Evolutionary conservation across 1,140 invertebrate genomes (phyloP).

Genomic region (Drosophila yakuba): DNA sequence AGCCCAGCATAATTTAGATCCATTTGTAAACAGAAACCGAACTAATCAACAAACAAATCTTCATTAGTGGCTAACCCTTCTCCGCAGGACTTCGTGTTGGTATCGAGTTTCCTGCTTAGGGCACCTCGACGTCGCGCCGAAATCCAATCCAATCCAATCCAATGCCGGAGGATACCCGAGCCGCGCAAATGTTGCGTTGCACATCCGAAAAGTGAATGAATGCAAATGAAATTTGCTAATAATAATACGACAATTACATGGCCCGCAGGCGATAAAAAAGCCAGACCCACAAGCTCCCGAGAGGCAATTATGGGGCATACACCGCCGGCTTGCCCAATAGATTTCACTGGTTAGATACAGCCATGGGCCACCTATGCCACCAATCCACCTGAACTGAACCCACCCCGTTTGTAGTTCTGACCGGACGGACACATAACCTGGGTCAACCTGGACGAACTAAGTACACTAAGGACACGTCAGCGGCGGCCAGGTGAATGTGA

Average conservation of each 20-base stretch:
- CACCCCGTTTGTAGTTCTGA: not conserved
- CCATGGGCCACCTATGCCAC: not conserved
- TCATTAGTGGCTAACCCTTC: not conserved
- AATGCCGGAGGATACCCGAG: conserved; percentile 1
- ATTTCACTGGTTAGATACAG: conserved; percentile 32
- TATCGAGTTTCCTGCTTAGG: conserved; percentile 1
- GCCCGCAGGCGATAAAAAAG: conserved; percentile 21
- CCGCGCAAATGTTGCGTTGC: conserved; percentile 22
- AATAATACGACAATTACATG: conserved; percentile 45
- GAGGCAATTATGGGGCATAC: conserved; percentile 37
- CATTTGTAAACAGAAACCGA: conserved; percentile 23
- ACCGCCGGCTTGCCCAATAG: conserved; percentile 2
- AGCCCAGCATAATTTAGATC: conserved; percentile 10
- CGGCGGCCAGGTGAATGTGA: conserved; percentile 37
- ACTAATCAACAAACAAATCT: conserved; percentile 24
- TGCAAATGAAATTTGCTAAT: conserved; percentile 53
- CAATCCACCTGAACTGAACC: conserved; percentile 5
- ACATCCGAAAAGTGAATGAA: conserved; percentile 48
- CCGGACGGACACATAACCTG: conserved; percentile 23
- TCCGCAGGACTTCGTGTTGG: not conserved
- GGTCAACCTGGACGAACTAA: conserved; percentile 34
- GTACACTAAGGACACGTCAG: conserved; percentile 54
- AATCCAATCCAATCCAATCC: not conserved
- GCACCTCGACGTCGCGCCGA: conserved; percentile 15
- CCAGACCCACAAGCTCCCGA: conserved; percentile 19